A percentile compares a stretch with the other conserved stretches of the same genome.
Evolutionary conservation across 1,140 invertebrate genomes (phyloP).

Genomic region (Brachionus angularis): DNA sequence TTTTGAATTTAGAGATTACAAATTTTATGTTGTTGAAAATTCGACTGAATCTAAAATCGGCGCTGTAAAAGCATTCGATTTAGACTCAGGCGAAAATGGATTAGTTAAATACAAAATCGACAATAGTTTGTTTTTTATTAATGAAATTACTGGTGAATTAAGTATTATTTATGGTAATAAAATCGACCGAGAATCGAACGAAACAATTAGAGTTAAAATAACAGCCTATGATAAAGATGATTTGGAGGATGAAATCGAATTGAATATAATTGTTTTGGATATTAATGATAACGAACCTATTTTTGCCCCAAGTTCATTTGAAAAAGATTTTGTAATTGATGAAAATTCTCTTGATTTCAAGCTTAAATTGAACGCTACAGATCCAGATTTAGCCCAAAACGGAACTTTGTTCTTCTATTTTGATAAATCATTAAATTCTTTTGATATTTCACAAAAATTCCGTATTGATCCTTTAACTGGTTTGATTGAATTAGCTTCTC

Average conservation of each 20-base stretch:
- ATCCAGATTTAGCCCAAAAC: slow-evolving; percentile 14
- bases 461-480: slow-evolving; percentile 32
- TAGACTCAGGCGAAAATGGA: slow-evolving; percentile 20
- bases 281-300: slow-evolving; percentile 29
- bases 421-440: neutral
- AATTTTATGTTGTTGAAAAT: slow-evolving; percentile 38
- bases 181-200: slow-evolving; percentile 5
- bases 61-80: slow-evolving; percentile 10
- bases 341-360: slow-evolving; percentile 30
- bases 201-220: neutral
- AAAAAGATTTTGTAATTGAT: neutral
- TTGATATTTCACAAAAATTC: slow-evolving; percentile 15
- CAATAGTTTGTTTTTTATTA: slow-evolving; percentile 4
- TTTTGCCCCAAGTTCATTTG: neutral
- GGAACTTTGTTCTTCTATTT: slow-evolving; percentile 31
- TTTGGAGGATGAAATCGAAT: slow-evolving; percentile 1
- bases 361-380: neutral
- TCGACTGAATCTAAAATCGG: neutral
- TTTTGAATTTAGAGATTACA: slow-evolving; percentile 13
- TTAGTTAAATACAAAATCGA: slow-evolving; percentile 16
- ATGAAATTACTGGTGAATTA: slow-evolving; percentile 21
- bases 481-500: neutral
- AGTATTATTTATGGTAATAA: neutral
- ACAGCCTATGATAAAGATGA: slow-evolving; percentile 17
- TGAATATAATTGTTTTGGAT: slow-evolving; percentile 23